These are phyloP conservation scores for Pecten maximus DNA, from an alignment of 2,888 invertebrate species.

Conservation along the genomic window DNA sequence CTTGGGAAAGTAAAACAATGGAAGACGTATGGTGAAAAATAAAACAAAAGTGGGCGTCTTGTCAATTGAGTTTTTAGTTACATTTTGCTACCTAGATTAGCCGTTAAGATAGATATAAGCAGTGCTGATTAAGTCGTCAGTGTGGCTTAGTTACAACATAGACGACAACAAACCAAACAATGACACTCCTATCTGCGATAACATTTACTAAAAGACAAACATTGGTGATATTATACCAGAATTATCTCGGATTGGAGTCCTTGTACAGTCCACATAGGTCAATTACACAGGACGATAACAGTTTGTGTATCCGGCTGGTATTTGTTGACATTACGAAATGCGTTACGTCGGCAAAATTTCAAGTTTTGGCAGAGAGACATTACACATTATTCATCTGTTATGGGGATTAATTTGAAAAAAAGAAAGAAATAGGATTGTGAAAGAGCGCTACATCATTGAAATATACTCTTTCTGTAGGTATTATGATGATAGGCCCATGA, in stretches of 20 bases:
- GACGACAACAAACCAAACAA: background rate
- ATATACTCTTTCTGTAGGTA: too few relatives aligned
- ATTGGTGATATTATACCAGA: background rate
- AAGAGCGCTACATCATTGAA: too few relatives aligned
- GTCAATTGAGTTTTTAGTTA: too few relatives aligned
- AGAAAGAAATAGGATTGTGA: background rate
- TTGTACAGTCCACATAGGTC: background rate
- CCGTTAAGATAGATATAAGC: too few relatives aligned
- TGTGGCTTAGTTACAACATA: too few relatives aligned
- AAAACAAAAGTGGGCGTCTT: too few relatives aligned
- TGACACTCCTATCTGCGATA: background rate
- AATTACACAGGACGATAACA: background rate
- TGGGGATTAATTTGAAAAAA: too few relatives aligned
- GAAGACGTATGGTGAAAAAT: too few relatives aligned
- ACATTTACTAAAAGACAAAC: background rate
- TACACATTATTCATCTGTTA: background rate
- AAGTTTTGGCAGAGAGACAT: background rate
- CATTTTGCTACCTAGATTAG: too few relatives aligned
- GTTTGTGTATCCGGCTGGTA: background rate
- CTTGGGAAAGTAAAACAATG: too few relatives aligned
- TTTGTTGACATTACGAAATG: background rate
- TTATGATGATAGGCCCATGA: background rate
- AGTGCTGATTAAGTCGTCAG: too few relatives aligned
- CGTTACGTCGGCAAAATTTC: background rate
- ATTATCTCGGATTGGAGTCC: background rate